Conservation (phyloP, 2,797 vertebrate genomes). For the Alauda arvensis region DNA sequence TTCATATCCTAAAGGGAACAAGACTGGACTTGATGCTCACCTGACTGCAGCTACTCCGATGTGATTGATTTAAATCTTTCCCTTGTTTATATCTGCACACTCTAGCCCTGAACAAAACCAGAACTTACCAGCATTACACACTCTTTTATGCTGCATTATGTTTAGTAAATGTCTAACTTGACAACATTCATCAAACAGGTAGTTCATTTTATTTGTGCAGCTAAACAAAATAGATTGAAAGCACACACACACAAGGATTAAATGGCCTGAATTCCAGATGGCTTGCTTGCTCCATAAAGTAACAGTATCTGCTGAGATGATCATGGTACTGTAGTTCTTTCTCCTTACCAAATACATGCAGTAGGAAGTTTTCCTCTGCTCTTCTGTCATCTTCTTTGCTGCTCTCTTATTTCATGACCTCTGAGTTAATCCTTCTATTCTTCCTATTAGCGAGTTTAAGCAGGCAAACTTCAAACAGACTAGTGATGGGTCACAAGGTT, state of each 20-base stretch:
- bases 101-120: background rate
- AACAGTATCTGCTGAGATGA: slow-evolving; percentile 18
- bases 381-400: slow-evolving; percentile 61
- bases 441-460: slow-evolving; percentile 77
- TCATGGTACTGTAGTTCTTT: background rate
- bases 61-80: background rate
- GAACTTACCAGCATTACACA: background rate
- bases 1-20: background rate
- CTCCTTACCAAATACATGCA: slow-evolving; percentile 2
- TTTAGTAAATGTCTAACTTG: background rate
- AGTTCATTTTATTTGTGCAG: background rate
- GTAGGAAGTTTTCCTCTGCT: slow-evolving; percentile 46
- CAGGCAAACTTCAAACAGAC: slow-evolving; percentile 80
- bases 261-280: slow-evolving; percentile 24
- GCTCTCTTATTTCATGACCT: slow-evolving; percentile 72
- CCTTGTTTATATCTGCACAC: background rate
- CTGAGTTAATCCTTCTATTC: slow-evolving; percentile 76
- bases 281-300: background rate
- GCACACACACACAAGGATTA: background rate
- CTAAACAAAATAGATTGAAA: slow-evolving; percentile 10
- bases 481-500: slow-evolving; percentile 75
- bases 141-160: background rate
- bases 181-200: background rate
- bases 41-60: background rate
- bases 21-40: background rate